A percentile compares a stretch with the other conserved stretches of the same genome.
phyloP scores from a whole-genome alignment of 2,888 invertebrate genomes.

The Drosophila lacicola region DNA sequence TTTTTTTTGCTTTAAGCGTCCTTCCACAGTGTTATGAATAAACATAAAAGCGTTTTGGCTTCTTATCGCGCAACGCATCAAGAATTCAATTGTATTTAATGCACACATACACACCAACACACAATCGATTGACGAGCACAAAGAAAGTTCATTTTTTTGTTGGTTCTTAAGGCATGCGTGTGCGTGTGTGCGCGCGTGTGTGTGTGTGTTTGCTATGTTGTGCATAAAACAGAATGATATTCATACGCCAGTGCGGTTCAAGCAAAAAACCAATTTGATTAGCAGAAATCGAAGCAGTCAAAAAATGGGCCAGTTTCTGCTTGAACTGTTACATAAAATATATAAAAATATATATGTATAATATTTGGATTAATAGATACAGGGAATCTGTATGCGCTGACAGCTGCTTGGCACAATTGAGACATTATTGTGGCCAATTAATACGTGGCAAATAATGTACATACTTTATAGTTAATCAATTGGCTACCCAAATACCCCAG shows the following conservation, averaged over 20 bases:
- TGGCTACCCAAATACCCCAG: no score
- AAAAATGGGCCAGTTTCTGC: conserved; percentile 22
- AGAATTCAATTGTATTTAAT: conserved; percentile 76
- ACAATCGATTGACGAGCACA: conserved; percentile 61
- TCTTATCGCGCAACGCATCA: conserved; percentile 71
- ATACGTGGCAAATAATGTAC: no score
- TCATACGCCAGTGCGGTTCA: conserved; percentile 54
- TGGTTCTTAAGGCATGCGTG: conserved; percentile 18
- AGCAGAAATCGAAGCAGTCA: conserved; percentile 40
- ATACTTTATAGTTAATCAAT: no score
- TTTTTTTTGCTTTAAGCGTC: conserved; percentile 18
- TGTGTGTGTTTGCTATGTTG: conserved; percentile 26
- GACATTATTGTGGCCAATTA: not conserved
- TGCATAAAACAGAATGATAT: conserved; percentile 62
- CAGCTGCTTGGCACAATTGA: not conserved
- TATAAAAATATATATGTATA: not conserved
- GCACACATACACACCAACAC: conserved; percentile 29
- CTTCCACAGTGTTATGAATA: conserved; percentile 67
- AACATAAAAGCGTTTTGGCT: conserved; percentile 70
- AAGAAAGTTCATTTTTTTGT: conserved; percentile 45
- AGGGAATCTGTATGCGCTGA: not conserved
- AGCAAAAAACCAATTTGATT: conserved; percentile 54
- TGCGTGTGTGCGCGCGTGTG: conserved; percentile 5
- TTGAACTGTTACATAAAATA: conserved; percentile 2
- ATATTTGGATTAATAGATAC: not conserved